Percentiles rank a stretch among this genome's conserved stretches.
phyloP scores from a whole-genome alignment of 2,888 invertebrate species.

The Epinotia nisella region DNA sequence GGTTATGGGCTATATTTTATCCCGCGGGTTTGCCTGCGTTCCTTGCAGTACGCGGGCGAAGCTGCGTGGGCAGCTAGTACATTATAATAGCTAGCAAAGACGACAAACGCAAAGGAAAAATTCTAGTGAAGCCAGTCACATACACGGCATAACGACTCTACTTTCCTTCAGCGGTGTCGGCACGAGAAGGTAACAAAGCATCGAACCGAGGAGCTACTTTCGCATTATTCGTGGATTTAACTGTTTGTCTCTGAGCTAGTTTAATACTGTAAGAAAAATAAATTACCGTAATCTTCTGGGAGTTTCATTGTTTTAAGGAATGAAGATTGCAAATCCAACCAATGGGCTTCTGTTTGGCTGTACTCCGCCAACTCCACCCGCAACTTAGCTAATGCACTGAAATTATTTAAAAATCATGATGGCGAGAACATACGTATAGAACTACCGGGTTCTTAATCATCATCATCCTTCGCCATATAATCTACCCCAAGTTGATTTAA shows the following conservation, averaged over 20 bases:
- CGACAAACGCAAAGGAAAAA: no score
- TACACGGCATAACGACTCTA: neutral
- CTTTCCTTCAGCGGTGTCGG: neutral
- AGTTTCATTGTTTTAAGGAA: slow-evolving; percentile 72
- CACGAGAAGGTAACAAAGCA: neutral
- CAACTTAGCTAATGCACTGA: slow-evolving; percentile 62
- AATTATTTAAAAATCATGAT: slow-evolving; percentile 46
- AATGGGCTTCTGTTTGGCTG: slow-evolving; percentile 57
- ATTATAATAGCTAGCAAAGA: no score
- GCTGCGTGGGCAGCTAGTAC: no score
- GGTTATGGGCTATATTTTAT: no score
- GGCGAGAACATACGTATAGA: neutral
- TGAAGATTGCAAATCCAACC: slow-evolving; percentile 69
- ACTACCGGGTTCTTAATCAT: neutral
- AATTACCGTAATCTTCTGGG: slow-evolving; percentile 65
- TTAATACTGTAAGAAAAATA: neutral
- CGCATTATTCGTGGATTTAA: neutral
- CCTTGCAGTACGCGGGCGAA: no score
- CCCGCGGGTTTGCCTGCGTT: no score
- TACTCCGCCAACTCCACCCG: slow-evolving; percentile 63
- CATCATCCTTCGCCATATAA: no score
- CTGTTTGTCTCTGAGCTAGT: neutral
- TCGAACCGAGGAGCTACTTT: neutral
- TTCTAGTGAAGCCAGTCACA: no score
- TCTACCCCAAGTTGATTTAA: no score